Evolutionary conservation across 2,888 invertebrate genomes (phyloP), one percentile per base, ranked within the genome.

Genomic region (Ichneumon xanthorius): DNA sequence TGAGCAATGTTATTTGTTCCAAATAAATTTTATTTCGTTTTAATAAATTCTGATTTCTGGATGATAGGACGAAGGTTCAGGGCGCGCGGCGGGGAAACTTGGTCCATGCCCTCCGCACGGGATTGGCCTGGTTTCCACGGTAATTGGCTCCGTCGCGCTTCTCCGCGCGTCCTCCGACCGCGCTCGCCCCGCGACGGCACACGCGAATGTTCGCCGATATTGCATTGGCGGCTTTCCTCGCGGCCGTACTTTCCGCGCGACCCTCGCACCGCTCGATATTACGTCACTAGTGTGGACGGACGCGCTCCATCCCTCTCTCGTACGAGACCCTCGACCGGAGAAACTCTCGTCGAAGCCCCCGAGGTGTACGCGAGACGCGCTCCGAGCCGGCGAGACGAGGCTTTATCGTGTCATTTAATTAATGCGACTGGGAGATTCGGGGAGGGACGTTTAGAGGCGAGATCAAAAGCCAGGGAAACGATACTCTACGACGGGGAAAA

Each of bases 51-150:
- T 40, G 2, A 7, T 40, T 11, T 2, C 40, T 2, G 40, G 2
- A 40, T 2, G 40, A 40, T 11, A 3, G 40, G 40, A 40, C 11
- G 40, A 11, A 40, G 40, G 11, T 11, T 9, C 33, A n/a, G 22
- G 61, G 53, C 26, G 82, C 55, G 61, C 6, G 55, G 16, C 14
- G 72, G 14, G 65, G 73, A 68, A 80, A 80, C 85, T 85, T 72
- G 82, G 70, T 80, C 63, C 81, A 78, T 55, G 80, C 63, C 68
- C 81, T 78, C 77, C 68, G 75, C 40, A 68, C 37, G 55, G 50
- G 80, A 73, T 84, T 88, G 89, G 82, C 88, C 90, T 82, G 88
- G 84, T 90, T 90, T 89, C 87, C 87, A 85, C 82, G 85, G 80
- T 86, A 88, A 89, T 89, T 90, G 89, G 89, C 88, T n/a, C 84